Conservation (phyloP, 2,797 vertebrate genomes). For the Eulemur rubriventer region DNA sequence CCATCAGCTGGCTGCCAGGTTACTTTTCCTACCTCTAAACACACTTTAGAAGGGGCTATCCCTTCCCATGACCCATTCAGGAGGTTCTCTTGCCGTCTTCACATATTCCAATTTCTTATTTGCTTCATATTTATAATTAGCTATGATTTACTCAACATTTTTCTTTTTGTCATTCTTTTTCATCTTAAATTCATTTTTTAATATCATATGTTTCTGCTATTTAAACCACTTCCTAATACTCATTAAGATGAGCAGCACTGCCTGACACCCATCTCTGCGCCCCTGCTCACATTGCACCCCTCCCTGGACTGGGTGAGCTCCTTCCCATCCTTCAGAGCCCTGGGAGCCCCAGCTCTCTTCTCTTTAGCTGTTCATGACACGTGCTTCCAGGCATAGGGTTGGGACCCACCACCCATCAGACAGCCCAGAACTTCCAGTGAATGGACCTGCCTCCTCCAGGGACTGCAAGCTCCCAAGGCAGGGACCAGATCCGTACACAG, state of each 20-base stretch:
- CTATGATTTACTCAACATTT: background rate
- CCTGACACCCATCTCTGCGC: background rate
- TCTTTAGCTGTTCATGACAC: background rate
- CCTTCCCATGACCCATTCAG: too few species aligned
- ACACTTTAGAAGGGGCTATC: too few species aligned
- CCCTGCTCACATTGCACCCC: accelerated
- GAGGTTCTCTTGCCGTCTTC: background rate
- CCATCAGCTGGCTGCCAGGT: background rate
- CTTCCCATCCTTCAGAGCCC: background rate
- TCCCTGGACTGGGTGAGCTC: background rate
- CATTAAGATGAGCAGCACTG: background rate
- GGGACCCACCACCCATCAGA: too few species aligned
- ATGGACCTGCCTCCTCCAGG: too few species aligned
- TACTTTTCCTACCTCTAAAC: background rate
- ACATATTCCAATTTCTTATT: background rate
- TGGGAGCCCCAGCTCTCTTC: background rate
- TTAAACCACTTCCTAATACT: background rate
- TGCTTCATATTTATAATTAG: background rate
- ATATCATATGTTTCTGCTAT: background rate
- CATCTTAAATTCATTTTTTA: background rate
- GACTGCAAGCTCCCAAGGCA: background rate
- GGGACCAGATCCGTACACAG: background rate
- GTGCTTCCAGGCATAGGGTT: background rate
- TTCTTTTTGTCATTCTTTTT: background rate
- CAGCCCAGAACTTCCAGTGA: background rate